Evolutionary conservation across 2,888 invertebrate species (phyloP).

Genomic region (Tuberolachnus salignus): DNA sequence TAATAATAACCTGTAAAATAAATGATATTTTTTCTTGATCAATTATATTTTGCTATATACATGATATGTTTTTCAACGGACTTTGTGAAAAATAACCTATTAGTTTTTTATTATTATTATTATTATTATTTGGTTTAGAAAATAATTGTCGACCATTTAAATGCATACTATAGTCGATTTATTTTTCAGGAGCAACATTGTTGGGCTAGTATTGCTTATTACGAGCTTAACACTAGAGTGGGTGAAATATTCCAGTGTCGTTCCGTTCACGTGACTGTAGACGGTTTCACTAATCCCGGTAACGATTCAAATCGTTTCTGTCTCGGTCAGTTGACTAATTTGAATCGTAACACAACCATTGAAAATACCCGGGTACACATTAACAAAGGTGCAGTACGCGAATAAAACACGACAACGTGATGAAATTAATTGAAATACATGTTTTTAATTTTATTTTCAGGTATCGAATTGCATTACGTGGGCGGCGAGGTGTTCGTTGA

Average conservation of each 20-base stretch:
- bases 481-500: slow-evolving; percentile 69
- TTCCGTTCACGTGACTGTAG: slow-evolving; percentile 90
- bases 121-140: too few species aligned
- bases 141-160: background rate
- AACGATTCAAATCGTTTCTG: slow-evolving; percentile 96
- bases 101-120: too few species aligned
- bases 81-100: too few species aligned
- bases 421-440: background rate
- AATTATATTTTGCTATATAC: too few species aligned
- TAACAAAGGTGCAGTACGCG: slow-evolving; percentile 79
- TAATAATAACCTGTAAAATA: background rate
- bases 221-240: slow-evolving; percentile 95
- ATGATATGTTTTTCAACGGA: too few species aligned
- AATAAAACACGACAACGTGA: slow-evolving; percentile 20
- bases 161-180: too few species aligned
- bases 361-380: slow-evolving; percentile 98
- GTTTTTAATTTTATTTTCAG: slow-evolving; percentile 60
- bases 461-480: slow-evolving; percentile 68
- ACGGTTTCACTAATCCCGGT: slow-evolving; percentile 98
- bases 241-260: slow-evolving; percentile 94
- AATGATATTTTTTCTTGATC: too few species aligned
- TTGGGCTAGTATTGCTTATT: slow-evolving; percentile 98
- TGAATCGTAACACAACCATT: slow-evolving; percentile 96
- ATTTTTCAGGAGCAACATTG: slow-evolving; percentile 79
- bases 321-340: slow-evolving; percentile 95